Conservation (phyloP, 1,140 invertebrate genomes). For the Caenorhabditis briggsae region DNA sequence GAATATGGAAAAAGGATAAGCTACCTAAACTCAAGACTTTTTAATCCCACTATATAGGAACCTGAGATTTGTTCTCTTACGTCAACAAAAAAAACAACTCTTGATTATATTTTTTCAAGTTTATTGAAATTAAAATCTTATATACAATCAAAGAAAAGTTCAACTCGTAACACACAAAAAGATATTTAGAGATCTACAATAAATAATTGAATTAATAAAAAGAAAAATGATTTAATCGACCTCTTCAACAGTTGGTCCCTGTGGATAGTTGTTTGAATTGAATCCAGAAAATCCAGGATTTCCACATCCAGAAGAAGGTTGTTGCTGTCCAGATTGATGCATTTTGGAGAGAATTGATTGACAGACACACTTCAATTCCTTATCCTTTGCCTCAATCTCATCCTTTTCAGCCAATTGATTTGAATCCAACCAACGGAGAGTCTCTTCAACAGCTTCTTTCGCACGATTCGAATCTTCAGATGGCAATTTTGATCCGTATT, state of each 20-base stretch:
- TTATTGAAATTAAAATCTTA: not conserved
- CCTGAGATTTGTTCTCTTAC: too few species aligned
- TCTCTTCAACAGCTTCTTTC: slow-evolving; percentile 63
- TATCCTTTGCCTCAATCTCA: slow-evolving; percentile 78
- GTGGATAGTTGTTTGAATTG: slow-evolving; percentile 54
- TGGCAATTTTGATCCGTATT: slow-evolving; percentile 60
- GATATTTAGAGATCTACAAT: not conserved
- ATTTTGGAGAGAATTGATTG: slow-evolving; percentile 82
- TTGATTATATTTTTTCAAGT: not conserved
- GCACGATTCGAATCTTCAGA: slow-evolving; percentile 56
- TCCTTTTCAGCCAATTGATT: slow-evolving; percentile 80
- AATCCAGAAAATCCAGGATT: slow-evolving; percentile 16
- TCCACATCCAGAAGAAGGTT: slow-evolving; percentile 6
- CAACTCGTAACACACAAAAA: slow-evolving; percentile 47
- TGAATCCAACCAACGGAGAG: slow-evolving; percentile 80
- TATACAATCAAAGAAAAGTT: not conserved
- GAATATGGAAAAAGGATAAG: too few species aligned
- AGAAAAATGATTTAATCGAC: slow-evolving; percentile 72
- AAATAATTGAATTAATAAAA: not conserved
- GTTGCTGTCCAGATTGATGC: slow-evolving; percentile 64
- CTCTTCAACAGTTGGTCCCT: slow-evolving; percentile 74
- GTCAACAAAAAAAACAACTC: too few species aligned
- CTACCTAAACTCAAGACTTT: too few species aligned
- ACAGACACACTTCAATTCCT: slow-evolving; percentile 81
- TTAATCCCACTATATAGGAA: too few species aligned